A percentile compares a stretch with the other conserved stretches of the same genome.
These are phyloP conservation scores for Drosophila ustulata DNA, from an alignment of 2,888 invertebrate species.

Conservation along the genomic window DNA sequence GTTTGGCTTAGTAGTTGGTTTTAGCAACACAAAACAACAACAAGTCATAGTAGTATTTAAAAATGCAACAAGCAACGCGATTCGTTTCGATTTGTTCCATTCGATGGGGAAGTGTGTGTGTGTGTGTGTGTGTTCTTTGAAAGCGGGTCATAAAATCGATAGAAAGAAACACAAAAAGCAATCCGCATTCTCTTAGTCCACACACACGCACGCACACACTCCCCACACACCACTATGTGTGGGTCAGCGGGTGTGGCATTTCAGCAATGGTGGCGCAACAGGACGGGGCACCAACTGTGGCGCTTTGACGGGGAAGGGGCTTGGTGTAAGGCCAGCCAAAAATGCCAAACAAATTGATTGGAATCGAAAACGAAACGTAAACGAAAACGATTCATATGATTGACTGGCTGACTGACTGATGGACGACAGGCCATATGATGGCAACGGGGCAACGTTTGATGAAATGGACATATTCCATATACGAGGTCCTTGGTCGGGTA, in stretches of 20 bases:
- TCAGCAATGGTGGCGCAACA: background rate
- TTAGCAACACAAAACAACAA: constrained; percentile 17
- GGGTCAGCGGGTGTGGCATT: constrained; percentile 27
- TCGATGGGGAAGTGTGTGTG: constrained; percentile 26
- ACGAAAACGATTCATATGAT: constrained; percentile 78
- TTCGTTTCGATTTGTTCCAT: constrained; percentile 5
- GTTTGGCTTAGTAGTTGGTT: background rate
- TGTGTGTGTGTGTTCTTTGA: constrained; percentile 32
- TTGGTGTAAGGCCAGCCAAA: constrained; percentile 57
- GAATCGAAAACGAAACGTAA: constrained; percentile 78
- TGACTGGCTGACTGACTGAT: constrained; percentile 70
- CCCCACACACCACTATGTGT: background rate
- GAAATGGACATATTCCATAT: background rate
- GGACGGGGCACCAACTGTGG: constrained; percentile 5
- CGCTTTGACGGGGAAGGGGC: constrained; percentile 2
- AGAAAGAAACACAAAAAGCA: constrained; percentile 31
- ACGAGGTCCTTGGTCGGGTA: constrained; percentile 1
- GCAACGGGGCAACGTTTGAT: background rate
- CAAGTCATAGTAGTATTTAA: constrained; percentile 57
- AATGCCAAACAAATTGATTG: constrained; percentile 79
- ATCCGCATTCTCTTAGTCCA: constrained; percentile 27
- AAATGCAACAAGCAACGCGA: constrained; percentile 72
- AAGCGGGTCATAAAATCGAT: constrained; percentile 59
- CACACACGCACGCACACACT: background rate
- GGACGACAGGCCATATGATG: constrained; percentile 47